Base-by-base conservation (phyloP, 1,140 invertebrate genomes). In the Geopemphigus sp. region DNA sequence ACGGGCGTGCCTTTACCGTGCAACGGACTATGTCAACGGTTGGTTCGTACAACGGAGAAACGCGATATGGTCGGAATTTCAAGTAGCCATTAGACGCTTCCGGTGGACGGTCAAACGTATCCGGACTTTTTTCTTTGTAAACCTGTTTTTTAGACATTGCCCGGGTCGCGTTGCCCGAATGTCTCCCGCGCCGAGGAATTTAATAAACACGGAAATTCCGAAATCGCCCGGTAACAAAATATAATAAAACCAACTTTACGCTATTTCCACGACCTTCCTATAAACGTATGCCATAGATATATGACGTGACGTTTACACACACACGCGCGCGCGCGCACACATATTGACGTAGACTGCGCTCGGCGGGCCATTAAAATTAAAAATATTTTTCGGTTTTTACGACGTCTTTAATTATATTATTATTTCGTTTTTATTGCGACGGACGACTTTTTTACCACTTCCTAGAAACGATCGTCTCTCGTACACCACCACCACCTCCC, bases 121-220 rank as follows among this genome's bases (percentile, higher is more conserved):
- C 29, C 24, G 68, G 54, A n/a, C n/a, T 47, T 72, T 54, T 22
- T 26, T 72, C 29, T 22, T 19, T 54, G 24, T 54, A 72, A 72
- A 72, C 68, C 68, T n/a, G 68, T 72, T 72, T 72, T 54, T 24
- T 10, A 53, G 66, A 24, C 26, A 70, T 53, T 53, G 24, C 29
- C 50, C 45, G 45, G 24, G 17, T 50, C 66, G 26, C 66, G 47
- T 68, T 68, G 47, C 54, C 47, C 29, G 47, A 72, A 72, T 72
- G 50, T 72, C 68, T 72, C 50, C n/a, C n/a, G n/a, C 17, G 26
- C 17, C 17, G 1, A n/a, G 68, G 68, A 72, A 72, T 72, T 72
- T 54, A 72, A 72, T 72, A 72, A 72, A 72, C 50, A 53, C 53
- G 68, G 54, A 72, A 72, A 53, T 26, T 32, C 47, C 0, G n/a